Evolutionary conservation across 2,797 vertebrate species (phyloP).

Genomic region (Alcedo atthis): DNA sequence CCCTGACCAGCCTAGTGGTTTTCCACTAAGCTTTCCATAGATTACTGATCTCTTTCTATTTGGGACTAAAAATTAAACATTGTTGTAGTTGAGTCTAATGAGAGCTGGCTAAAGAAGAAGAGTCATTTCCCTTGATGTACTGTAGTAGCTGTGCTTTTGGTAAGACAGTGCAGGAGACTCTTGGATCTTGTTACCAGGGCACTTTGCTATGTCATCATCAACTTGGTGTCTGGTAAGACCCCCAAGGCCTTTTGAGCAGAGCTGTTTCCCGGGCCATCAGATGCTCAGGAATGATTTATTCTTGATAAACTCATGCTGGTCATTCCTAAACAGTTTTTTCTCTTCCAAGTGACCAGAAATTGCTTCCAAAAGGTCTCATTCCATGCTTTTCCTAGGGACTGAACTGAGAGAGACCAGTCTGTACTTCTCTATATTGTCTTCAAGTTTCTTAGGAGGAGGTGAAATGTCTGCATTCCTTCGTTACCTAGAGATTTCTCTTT

Average conservation of each 20-base stretch:
- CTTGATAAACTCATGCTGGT: neutral
- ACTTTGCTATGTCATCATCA: neutral
- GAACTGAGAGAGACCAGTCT: neutral
- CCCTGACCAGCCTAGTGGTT: neutral
- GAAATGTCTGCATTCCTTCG: neutral
- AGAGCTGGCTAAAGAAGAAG: neutral
- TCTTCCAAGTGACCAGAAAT: neutral
- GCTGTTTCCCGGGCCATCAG: neutral
- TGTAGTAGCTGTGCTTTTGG: neutral
- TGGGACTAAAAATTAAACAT: neutral
- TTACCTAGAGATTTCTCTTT: neutral
- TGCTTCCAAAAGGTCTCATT: neutral
- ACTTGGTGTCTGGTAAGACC: neutral
- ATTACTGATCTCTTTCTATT: neutral
- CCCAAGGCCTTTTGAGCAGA: neutral
- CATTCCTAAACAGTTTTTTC: neutral
- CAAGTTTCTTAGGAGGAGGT: neutral
- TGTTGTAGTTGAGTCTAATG: neutral
- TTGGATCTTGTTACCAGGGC: neutral
- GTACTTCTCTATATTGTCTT: neutral
- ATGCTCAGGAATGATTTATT: neutral
- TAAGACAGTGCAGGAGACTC: neutral
- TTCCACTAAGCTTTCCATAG: neutral
- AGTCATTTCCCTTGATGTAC: neutral
- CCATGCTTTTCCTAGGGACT: neutral